Conservation (phyloP, 2,797 vertebrate species). For the Lycodopsis pacificus region DNA sequence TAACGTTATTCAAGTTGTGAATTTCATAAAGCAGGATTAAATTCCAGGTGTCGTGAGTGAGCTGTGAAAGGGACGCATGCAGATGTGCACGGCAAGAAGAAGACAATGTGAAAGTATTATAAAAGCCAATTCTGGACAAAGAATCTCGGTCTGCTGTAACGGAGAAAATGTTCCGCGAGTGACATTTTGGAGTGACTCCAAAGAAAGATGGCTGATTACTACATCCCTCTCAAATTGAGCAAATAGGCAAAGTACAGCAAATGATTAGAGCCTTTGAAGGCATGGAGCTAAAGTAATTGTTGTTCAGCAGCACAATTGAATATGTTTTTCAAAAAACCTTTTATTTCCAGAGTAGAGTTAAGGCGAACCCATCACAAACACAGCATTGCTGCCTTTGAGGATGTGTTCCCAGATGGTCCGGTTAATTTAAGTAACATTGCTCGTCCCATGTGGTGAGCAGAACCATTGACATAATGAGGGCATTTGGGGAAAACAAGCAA, state of each 20-base stretch:
- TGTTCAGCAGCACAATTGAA: neutral
- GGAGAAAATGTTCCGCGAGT: neutral
- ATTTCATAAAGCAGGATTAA: conserved; percentile 21
- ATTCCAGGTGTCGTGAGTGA: conserved; percentile 2
- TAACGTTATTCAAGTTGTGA: neutral
- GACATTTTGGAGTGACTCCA: conserved; percentile 13
- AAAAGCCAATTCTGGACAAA: conserved; percentile 10
- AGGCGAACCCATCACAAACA: conserved; percentile 12
- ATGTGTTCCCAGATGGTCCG: conserved; percentile 66
- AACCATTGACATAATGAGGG: conserved; percentile 67
- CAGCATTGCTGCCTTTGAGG: conserved; percentile 31
- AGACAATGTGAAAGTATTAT: conserved; percentile 15
- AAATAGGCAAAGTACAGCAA: neutral
- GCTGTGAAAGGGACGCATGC: conserved; percentile 6
- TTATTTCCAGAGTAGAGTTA: neutral
- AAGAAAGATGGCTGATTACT: neutral
- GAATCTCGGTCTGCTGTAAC: neutral
- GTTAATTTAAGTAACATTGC: conserved; percentile 50
- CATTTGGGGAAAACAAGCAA: conserved; percentile 52
- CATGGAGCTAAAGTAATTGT: neutral
- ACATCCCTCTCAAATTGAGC: neutral
- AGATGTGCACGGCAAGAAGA: conserved; percentile 18
- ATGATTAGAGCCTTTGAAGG: neutral
- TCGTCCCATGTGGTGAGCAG: conserved; percentile 52
- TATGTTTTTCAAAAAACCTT: neutral